Evolutionary conservation across 1,140 invertebrate species (phyloP), one percentile per base, ranked within the genome.

Genomic region (Rhopalosiphum maidis): DNA sequence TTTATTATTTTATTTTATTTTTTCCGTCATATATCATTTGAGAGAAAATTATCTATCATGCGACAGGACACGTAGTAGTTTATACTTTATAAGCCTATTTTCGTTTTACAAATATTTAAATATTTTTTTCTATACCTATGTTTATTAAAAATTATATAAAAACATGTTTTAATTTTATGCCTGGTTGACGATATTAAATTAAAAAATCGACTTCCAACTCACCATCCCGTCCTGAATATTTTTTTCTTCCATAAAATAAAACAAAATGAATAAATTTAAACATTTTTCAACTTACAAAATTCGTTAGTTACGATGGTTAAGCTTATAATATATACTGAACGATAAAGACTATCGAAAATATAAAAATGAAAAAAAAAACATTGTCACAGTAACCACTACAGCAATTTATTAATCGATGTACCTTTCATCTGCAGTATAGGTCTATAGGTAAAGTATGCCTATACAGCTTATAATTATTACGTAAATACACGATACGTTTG

Each of bases 81-180:
- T 83, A 83, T 18, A n/a, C 30, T 60, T 83, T 83, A 83, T 35
- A 83, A 41, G 82, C 82, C 37, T 83, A 83, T 83, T 83, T 83
- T 83, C 21, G 82, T 83, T 83, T 83, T 23, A 83, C 6, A 41
- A 83, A 37, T 83, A 83, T 83, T 83, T 37, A 23, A 37, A 83
- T 83, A 41, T 37, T 37, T 83, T 41, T 22, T 83, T 18, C 7
- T 82, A 35, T 37, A 41, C 55, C 23, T 30, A 60, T 22, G 82
- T 37, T 8, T 41, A 83, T 77, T n/a, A 35, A 11, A 83, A 83
- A 41, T 83, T 83, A 83, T 41, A 23, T 83, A 83, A 83, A 83
- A 83, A 83, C 82, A 41, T 83, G 82, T 83, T 83, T 83, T 83
- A 37, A 83, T 35, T n/a, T 41, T 41, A 41, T 37, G 77, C 82